Evolutionary conservation across 2,113 vertebrate genomes (phyloP).

Genomic region (Eretmochelys imbricata): DNA sequence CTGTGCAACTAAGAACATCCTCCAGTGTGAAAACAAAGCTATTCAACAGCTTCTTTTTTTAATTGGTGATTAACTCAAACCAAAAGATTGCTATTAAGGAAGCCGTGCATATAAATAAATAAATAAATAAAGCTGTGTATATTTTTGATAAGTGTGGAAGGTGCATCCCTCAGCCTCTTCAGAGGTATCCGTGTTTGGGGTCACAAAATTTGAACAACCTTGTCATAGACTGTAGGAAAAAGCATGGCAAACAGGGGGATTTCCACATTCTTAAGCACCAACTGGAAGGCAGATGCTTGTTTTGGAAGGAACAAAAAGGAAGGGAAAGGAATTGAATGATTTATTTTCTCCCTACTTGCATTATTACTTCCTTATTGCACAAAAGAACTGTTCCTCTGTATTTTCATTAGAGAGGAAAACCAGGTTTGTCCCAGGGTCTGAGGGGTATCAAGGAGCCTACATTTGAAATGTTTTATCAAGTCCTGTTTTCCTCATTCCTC

Average conservation of each 20-base stretch:
- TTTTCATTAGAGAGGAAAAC: constrained; percentile 15
- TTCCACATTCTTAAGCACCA: not conserved
- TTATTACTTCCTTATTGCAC: not conserved
- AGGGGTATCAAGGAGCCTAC: not conserved
- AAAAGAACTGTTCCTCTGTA: not conserved
- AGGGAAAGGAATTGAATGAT: not conserved
- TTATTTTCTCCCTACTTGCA: not conserved
- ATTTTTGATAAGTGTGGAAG: not conserved
- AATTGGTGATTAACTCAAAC: not conserved
- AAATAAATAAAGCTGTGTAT: not conserved
- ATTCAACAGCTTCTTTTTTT: not conserved
- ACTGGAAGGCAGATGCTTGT: not conserved
- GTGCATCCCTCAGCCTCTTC: not conserved
- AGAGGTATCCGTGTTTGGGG: not conserved
- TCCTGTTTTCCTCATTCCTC: not conserved
- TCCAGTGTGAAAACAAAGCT: not conserved
- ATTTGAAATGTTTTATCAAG: not conserved
- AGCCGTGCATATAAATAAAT: not conserved
- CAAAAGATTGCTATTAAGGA: not conserved
- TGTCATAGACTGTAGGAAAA: not conserved
- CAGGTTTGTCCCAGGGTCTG: constrained; percentile 45
- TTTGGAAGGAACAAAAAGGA: not conserved
- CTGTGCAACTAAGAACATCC: not conserved
- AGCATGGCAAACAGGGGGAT: not conserved
- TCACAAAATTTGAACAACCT: not conserved